Evolutionary conservation across 2,888 invertebrate species (phyloP).

Genomic region (Ametastegia equiseti): DNA sequence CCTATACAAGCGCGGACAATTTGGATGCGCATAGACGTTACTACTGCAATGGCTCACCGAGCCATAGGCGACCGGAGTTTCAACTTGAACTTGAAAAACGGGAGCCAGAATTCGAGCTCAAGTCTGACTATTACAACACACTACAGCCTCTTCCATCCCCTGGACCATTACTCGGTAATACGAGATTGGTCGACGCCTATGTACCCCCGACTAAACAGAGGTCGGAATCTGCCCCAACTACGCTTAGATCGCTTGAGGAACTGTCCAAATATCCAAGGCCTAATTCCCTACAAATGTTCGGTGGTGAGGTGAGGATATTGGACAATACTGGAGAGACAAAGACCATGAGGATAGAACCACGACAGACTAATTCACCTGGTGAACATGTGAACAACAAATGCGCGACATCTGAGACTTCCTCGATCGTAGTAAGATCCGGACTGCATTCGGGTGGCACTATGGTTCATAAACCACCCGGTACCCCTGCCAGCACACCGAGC

Average conservation of each 20-base stretch:
- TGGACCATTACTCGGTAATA: slow-evolving; percentile 89
- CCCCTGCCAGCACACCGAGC: slow-evolving; percentile 60
- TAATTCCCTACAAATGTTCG: slow-evolving; percentile 84
- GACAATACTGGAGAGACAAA: slow-evolving; percentile 84
- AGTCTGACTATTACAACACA: slow-evolving; percentile 65
- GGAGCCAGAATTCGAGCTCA: slow-evolving; percentile 62
- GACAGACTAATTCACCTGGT: slow-evolving; percentile 77
- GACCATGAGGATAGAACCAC: slow-evolving; percentile 83
- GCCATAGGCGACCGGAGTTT: slow-evolving; percentile 68
- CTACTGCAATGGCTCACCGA: slow-evolving; percentile 84
- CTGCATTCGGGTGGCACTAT: slow-evolving; percentile 92
- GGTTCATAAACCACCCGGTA: slow-evolving; percentile 79
- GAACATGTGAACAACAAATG: slow-evolving; percentile 61
- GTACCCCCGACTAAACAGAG: slow-evolving; percentile 77
- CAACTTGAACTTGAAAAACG: slow-evolving; percentile 66
- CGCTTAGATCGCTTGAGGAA: slow-evolving; percentile 79
- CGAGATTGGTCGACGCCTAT: slow-evolving; percentile 86
- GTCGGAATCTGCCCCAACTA: slow-evolving; percentile 76
- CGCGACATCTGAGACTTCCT: slow-evolving; percentile 78
- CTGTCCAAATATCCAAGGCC: slow-evolving; percentile 79
- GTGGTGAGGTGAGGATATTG: slow-evolving; percentile 87
- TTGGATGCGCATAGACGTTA: slow-evolving; percentile 88
- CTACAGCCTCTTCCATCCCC: slow-evolving; percentile 85
- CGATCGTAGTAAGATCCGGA: slow-evolving; percentile 88
- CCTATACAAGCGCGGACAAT: slow-evolving; percentile 89